Base-by-base conservation (phyloP, 2,888 invertebrate species). In the Antitype chi region DNA sequence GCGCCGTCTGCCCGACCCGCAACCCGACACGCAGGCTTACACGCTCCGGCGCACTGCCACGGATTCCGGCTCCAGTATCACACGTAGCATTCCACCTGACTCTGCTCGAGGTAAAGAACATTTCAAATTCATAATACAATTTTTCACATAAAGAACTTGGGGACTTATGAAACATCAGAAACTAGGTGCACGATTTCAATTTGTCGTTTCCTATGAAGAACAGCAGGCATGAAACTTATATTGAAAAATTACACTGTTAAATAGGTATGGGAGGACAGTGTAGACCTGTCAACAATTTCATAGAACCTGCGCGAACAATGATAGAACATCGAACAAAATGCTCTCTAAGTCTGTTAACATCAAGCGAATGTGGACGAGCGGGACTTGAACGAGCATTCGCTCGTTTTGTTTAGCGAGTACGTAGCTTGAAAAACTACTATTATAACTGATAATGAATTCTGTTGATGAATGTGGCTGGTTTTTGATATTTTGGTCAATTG, bases 21-120 rank as follows among this genome's bases (percentile, higher is more conserved):
- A 85, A 91, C 87, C 82, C 78, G 88, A 90, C 84, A 88, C 89
- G 75, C 80, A 84, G 88, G 88, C 90, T 89, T 90, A 90, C 88
- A 89, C 90, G 91, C 82, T 78, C 88, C 83, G 87, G 59, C 81
- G 91, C 91, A 91, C 81, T 88, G 87, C 81, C 90, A 86, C 79
- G 91, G 91, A 86, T 91, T 91, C 91, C 85, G 83, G 81, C 84
- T 90, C 87, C 73, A 77, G 76, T 90, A 84, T 88, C 90, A 69
- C 81, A 79, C 73, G 70, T 79, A 66, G 28, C 74, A 7, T 13
- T 69, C 59, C 53, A 52, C 28, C 62, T 59, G 70, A 43, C 67
- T 53, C 17, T 60, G 28, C 66, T 67, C 49, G 38, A 66, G 28
- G n/a, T 75, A 25, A n/a, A n/a, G 4, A n/a, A 53, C 2, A 17